Conservation (phyloP, 1,140 invertebrate species). For the Cydia pomonella region DNA sequence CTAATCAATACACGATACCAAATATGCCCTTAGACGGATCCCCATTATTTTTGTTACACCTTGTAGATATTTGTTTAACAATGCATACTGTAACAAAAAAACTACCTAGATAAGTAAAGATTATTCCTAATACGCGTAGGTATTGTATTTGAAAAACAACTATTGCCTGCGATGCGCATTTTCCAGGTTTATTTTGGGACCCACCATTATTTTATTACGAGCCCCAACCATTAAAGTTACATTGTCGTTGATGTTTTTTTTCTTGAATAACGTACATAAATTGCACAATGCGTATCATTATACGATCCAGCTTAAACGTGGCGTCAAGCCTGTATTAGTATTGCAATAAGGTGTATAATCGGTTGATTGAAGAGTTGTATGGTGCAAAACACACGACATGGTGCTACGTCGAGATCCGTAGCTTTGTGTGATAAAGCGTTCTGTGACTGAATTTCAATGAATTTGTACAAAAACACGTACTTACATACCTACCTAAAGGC, state of each 20-base stretch:
- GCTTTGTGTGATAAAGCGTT: too few relatives aligned
- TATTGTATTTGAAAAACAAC: neutral
- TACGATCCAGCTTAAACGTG: neutral
- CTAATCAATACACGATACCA: too few relatives aligned
- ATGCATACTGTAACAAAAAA: neutral
- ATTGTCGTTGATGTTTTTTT: constrained; percentile 16
- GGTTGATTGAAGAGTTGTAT: neutral
- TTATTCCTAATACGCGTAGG: neutral
- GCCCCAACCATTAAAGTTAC: constrained; percentile 9
- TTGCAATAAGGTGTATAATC: neutral
- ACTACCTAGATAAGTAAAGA: neutral
- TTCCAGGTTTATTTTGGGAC: constrained; percentile 14
- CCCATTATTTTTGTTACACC: too few relatives aligned
- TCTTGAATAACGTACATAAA: constrained; percentile 27
- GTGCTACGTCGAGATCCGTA: too few relatives aligned
- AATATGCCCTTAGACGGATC: too few relatives aligned
- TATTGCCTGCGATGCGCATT: neutral
- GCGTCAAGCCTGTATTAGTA: neutral
- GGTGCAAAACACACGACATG: too few relatives aligned
- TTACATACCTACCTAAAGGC: too few relatives aligned
- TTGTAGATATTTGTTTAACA: too few relatives aligned
- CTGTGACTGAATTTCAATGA: too few relatives aligned
- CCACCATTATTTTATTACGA: neutral
- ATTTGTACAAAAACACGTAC: too few relatives aligned
- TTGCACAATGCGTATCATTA: constrained; percentile 36